Conservation (phyloP, 2,888 invertebrate genomes). For the Zelleria hepariella region DNA sequence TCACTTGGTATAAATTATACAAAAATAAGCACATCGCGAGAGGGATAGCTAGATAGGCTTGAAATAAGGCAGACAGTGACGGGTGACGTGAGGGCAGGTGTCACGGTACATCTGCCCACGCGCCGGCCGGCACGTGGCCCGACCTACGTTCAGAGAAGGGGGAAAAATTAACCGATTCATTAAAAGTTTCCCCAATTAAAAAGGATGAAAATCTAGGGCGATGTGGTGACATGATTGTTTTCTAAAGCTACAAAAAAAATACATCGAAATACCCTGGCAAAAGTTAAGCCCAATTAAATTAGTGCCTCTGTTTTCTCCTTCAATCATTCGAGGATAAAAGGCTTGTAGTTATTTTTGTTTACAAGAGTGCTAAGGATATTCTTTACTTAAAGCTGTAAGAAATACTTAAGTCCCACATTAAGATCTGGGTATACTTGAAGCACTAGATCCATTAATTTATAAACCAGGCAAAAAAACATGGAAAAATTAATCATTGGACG, state of each 20-base stretch:
- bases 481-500: no score
- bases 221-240: background rate
- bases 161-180: conserved; percentile 52
- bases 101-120: conserved; percentile 65
- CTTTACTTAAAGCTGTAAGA: no score
- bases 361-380: no score
- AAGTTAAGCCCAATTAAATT: no score
- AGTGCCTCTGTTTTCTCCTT: no score
- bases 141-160: conserved; percentile 15
- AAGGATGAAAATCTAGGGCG: background rate
- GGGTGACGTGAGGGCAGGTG: conserved; percentile 64
- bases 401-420: no score
- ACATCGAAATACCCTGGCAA: no score
- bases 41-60: conserved; percentile 41
- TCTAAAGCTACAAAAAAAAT: background rate
- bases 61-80: conserved; percentile 46
- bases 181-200: background rate
- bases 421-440: no score
- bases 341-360: no score
- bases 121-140: conserved; percentile 59
- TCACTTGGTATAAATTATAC: conserved; percentile 70
- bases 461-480: no score
- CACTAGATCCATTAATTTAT: no score
- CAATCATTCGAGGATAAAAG: no score
- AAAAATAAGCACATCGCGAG: conserved; percentile 62